A percentile compares a stretch with the other conserved stretches of the same genome.
phyloP scores from a whole-genome alignment of 2,888 invertebrate species.

The Thymelicus acteon region DNA sequence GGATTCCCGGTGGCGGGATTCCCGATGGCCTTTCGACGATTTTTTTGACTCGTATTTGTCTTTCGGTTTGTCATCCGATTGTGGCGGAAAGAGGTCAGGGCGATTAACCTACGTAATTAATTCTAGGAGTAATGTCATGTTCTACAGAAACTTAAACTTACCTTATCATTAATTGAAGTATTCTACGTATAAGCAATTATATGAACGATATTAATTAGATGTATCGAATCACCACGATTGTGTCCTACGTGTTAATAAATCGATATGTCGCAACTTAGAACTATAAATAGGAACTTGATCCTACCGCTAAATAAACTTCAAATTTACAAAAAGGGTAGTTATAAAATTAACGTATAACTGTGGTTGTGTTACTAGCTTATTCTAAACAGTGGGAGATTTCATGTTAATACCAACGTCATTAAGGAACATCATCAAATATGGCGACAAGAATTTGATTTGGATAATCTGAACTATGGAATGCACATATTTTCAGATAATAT shows the following conservation, averaged over 20 bases:
- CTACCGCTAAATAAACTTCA: no score
- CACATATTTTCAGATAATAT: not conserved
- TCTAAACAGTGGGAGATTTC: not conserved
- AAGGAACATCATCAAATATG: not conserved
- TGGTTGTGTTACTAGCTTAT: not conserved
- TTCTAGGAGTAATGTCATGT: constrained; percentile 2
- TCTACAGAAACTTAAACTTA: constrained; percentile 1
- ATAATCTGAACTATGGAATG: no score
- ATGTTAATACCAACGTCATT: not conserved
- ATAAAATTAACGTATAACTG: not conserved
- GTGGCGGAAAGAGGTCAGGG: not conserved
- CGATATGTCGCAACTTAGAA: not conserved
- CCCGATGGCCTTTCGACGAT: constrained; percentile 10
- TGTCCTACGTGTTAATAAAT: not conserved
- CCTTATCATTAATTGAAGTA: not conserved
- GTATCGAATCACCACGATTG: not conserved
- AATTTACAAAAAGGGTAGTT: not conserved
- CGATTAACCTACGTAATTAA: constrained; percentile 8
- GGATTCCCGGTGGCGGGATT: not conserved
- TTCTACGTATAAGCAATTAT: not conserved
- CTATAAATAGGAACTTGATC: no score
- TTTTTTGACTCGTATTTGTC: constrained; percentile 20
- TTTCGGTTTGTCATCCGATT: constrained; percentile 18
- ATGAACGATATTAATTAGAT: not conserved
- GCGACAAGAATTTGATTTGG: no score